Conservation (phyloP, 64 coral and sea anemone genomes). For the Pachyseris speciosa region DNA sequence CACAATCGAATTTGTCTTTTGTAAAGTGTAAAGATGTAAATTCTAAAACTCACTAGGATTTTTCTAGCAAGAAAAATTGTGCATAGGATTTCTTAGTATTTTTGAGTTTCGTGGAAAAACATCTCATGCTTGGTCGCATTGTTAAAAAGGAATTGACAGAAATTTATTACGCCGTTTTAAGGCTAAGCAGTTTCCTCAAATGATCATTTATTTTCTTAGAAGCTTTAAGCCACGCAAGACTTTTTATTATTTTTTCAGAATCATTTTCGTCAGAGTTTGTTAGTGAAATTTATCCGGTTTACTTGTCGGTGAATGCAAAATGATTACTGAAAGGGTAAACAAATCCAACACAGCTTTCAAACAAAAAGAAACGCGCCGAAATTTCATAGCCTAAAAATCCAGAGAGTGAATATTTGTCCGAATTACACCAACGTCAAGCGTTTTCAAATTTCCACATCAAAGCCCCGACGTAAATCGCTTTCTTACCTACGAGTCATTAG, state of each 20-base stretch:
- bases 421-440: constrained; percentile 16
- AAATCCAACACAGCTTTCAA: background rate
- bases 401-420: background rate
- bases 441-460: constrained; percentile 57
- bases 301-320: background rate
- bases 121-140: background rate
- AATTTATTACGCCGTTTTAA: background rate
- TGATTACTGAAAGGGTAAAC: constrained; percentile 3
- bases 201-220: background rate
- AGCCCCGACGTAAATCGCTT: constrained; percentile 20
- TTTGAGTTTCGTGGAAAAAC: background rate
- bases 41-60: background rate
- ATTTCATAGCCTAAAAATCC: background rate
- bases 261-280: background rate
- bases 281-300: constrained; percentile 14
- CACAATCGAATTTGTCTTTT: constrained; percentile 26
- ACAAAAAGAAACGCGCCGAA: background rate
- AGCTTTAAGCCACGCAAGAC: background rate
- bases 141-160: background rate
- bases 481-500: constrained; percentile 13
- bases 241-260: background rate
- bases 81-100: background rate
- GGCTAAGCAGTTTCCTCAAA: background rate
- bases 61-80: background rate
- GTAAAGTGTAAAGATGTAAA: background rate